phyloP scores from a whole-genome alignment of 1,140 invertebrate genomes.

The Bombus waltoni region DNA sequence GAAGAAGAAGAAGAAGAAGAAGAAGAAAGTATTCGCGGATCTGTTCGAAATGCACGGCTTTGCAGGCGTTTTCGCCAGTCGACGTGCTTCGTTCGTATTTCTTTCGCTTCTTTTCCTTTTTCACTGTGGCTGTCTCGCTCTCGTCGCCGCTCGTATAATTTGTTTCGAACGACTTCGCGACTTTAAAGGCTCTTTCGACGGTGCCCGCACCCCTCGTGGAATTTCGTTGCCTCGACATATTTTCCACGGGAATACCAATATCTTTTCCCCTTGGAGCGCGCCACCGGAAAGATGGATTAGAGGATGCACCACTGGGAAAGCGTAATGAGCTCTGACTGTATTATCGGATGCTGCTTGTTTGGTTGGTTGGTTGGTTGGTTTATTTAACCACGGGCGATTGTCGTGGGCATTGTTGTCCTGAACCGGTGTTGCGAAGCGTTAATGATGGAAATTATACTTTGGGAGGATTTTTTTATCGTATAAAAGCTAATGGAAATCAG shows the following conservation, averaged over 20 bases:
- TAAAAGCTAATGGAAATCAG: too few relatives aligned
- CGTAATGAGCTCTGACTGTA: constrained; percentile 16
- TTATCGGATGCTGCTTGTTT: neutral
- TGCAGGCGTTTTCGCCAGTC: constrained; percentile 15
- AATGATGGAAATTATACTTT: neutral
- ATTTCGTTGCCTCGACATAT: constrained; percentile 56
- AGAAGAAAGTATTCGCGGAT: constrained; percentile 24
- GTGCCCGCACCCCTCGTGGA: constrained; percentile 8
- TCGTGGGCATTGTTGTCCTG: neutral
- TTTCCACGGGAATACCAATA: constrained; percentile 61
- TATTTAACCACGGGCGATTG: neutral
- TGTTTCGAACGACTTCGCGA: constrained; percentile 61
- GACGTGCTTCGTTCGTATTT: neutral
- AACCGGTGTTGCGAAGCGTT: too few relatives aligned
- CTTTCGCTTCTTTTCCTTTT: neutral
- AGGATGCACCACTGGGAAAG: constrained; percentile 3
- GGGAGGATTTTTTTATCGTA: neutral
- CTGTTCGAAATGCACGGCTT: constrained; percentile 47
- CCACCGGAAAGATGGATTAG: constrained; percentile 23
- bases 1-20: too few relatives aligned
- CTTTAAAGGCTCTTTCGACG: constrained; percentile 49
- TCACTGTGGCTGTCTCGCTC: neutral
- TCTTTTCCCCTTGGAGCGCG: neutral
- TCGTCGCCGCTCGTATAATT: constrained; percentile 54
- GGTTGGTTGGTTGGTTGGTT: neutral